Percentiles rank a stretch among this genome's conserved stretches.
phyloP scores from a whole-genome alignment of 1,140 invertebrate genomes.

The Drosophila elegans region DNA sequence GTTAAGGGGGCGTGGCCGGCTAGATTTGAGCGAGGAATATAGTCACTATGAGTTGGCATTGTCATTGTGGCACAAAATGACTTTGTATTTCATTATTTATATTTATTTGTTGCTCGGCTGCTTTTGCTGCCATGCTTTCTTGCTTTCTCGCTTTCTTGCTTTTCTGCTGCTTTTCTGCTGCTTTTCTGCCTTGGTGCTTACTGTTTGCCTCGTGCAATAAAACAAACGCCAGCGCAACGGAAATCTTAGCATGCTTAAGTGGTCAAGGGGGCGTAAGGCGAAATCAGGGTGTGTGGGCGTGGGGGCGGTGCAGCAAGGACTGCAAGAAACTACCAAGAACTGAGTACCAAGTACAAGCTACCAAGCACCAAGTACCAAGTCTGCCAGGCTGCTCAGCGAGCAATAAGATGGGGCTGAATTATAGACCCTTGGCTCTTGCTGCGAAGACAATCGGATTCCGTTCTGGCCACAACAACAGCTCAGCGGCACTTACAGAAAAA shows the following conservation, averaged over 20 bases:
- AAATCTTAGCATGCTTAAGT: slow-evolving; percentile 77
- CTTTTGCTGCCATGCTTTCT: too few relatives aligned
- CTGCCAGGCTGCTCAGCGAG: not conserved
- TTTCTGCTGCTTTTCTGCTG: not conserved
- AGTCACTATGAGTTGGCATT: slow-evolving; percentile 44
- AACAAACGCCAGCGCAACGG: slow-evolving; percentile 58
- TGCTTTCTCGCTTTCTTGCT: too few relatives aligned
- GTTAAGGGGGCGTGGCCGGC: slow-evolving; percentile 3
- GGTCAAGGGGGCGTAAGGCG: slow-evolving; percentile 31
- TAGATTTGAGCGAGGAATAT: slow-evolving; percentile 9
- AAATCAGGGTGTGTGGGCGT: not conserved
- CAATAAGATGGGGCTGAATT: slow-evolving; percentile 1
- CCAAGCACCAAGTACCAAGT: not conserved
- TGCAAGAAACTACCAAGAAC: slow-evolving; percentile 41
- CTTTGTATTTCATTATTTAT: slow-evolving; percentile 79
- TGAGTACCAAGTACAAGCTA: slow-evolving; percentile 18
- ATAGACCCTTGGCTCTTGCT: slow-evolving; percentile 2
- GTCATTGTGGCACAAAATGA: slow-evolving; percentile 64
- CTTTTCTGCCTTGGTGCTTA: not conserved
- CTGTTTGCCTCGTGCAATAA: slow-evolving; percentile 45
- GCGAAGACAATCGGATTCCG: slow-evolving; percentile 30
- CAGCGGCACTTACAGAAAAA: slow-evolving; percentile 7
- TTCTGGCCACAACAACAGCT: slow-evolving; percentile 17
- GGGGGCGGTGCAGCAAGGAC: slow-evolving; percentile 16
- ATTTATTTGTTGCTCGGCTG: slow-evolving; percentile 63